Conservation (phyloP, 35 echinoderm and acorn worm genomes). For the Stichopus chloronotus region DNA sequence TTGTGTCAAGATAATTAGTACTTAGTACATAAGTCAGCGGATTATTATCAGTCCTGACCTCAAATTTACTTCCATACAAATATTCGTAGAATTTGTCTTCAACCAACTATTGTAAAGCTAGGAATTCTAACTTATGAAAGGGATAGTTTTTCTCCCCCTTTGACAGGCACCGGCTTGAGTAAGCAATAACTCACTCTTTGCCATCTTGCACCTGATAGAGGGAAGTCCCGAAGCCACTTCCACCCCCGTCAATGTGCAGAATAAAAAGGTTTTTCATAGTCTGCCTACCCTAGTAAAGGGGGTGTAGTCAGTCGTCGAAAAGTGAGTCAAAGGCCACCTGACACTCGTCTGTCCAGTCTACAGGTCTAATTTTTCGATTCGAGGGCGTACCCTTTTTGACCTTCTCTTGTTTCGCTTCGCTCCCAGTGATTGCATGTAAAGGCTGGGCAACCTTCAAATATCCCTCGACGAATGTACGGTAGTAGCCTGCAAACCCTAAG, state of each 20-base stretch:
- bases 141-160: background rate
- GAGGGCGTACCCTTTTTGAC: background rate
- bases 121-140: background rate
- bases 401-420: background rate
- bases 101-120: conserved; percentile 25
- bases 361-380: background rate
- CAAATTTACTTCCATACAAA: conserved; percentile 5
- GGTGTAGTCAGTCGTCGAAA: background rate
- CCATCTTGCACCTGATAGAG: background rate
- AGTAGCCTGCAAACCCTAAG: conserved; percentile 60
- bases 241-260: background rate
- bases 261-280: background rate
- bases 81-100: conserved; percentile 47
- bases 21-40: conserved; percentile 35
- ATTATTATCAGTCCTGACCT: conserved; percentile 50
- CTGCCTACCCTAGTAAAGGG: background rate
- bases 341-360: background rate
- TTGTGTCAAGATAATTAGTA: conserved; percentile 45
- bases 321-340: background rate
- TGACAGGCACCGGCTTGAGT: background rate
- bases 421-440: background rate
- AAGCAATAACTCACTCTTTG: background rate
- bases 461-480: conserved; percentile 48
- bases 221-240: background rate
- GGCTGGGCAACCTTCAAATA: conserved; percentile 33